phyloP scores from a whole-genome alignment of 1,140 invertebrate species.

The Odontomachus brunneus region DNA sequence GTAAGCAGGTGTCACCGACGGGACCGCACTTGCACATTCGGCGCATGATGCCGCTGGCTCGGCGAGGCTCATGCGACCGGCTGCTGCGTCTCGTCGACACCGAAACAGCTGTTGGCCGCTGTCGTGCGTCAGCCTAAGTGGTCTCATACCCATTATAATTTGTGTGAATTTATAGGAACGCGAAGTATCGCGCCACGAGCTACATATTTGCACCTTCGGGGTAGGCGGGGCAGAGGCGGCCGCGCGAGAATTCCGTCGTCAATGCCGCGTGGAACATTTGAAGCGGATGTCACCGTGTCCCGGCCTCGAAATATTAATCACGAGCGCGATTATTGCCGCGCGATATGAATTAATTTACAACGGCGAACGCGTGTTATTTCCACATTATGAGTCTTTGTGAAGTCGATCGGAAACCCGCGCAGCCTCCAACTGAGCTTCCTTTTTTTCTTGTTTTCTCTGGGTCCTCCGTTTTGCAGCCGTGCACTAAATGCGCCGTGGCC shows the following conservation, averaged over 20 bases:
- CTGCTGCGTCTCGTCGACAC: slow-evolving; percentile 53
- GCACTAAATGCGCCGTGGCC: slow-evolving; percentile 54
- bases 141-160: slow-evolving; percentile 49
- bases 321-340: not conserved
- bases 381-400: not conserved
- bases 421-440: not conserved
- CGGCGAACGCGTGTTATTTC: not conserved
- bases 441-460: too few relatives aligned
- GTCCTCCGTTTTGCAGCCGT: slow-evolving; percentile 11
- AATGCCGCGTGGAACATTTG: not conserved
- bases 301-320: not conserved
- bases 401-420: not conserved
- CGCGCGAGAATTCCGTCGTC: slow-evolving; percentile 2
- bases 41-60: slow-evolving; percentile 49
- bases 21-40: slow-evolving; percentile 54
- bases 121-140: slow-evolving; percentile 43
- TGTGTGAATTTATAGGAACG: slow-evolving; percentile 42
- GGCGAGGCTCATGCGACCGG: slow-evolving; percentile 34
- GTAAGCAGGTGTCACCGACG: slow-evolving; percentile 58
- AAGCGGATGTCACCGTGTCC: too few relatives aligned
- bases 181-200: not conserved
- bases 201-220: not conserved
- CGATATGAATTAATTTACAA: too few relatives aligned
- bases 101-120: slow-evolving; percentile 61
- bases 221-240: not conserved